Evolutionary conservation across 2,113 vertebrate species (phyloP).

Genomic region (Oncorhynchus nerka): DNA sequence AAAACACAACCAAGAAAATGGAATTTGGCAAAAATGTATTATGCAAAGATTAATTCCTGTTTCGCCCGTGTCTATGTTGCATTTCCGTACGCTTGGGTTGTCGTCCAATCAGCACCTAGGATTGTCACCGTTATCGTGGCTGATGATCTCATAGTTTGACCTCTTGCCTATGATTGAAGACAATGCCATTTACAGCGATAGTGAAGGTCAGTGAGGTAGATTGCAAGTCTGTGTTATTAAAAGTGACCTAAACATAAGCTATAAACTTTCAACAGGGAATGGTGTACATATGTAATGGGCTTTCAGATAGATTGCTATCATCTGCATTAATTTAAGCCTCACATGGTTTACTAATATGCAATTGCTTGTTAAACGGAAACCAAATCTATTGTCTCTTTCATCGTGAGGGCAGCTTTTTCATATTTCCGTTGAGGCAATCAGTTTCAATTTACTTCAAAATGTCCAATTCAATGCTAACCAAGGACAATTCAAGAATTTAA

Average conservation of each 20-base stretch:
- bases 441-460: neutral
- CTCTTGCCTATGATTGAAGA: constrained; percentile 60
- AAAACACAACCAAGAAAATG: too few species aligned
- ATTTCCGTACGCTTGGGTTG: constrained; percentile 10
- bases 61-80: neutral
- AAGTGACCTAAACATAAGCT: constrained; percentile 48
- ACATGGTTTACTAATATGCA: neutral
- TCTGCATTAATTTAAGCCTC: constrained; percentile 13
- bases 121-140: constrained; percentile 40
- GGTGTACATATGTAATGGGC: constrained; percentile 30
- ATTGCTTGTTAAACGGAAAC: constrained; percentile 4
- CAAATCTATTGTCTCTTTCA: neutral
- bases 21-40: too few species aligned
- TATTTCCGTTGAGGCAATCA: neutral
- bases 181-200: constrained; percentile 57
- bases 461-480: neutral
- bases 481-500: neutral
- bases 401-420: neutral
- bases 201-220: constrained; percentile 43
- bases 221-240: constrained; percentile 46
- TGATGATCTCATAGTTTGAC: constrained; percentile 52
- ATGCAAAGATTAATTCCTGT: too few species aligned
- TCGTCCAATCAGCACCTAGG: constrained; percentile 24
- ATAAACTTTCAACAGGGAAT: constrained; percentile 43
- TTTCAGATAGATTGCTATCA: constrained; percentile 29